Evolutionary conservation across 2,888 invertebrate species (phyloP).

Genomic region (Drosophila cracens): DNA sequence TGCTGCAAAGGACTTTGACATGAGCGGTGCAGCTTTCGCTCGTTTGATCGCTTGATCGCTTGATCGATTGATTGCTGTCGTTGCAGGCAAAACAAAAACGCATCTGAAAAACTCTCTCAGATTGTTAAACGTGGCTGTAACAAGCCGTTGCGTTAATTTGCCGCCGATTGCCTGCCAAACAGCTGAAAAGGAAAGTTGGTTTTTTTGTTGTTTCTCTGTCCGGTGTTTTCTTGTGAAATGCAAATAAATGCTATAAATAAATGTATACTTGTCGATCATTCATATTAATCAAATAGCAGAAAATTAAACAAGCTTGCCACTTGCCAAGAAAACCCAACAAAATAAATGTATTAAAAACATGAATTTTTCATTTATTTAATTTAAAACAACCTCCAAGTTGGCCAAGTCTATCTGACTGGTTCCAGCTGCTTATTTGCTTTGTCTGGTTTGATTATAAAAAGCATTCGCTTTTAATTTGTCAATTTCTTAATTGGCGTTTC

Average conservation of each 20-base stretch:
- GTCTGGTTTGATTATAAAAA: constrained; percentile 82
- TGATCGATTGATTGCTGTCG: constrained; percentile 84
- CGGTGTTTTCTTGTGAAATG: constrained; percentile 37
- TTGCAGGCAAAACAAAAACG: constrained; percentile 38
- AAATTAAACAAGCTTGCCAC: constrained; percentile 52
- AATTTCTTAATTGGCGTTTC: constrained; percentile 81
- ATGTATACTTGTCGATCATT: constrained; percentile 17
- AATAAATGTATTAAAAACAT: constrained; percentile 30
- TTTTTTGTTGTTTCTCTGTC: constrained; percentile 3
- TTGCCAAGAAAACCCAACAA: constrained; percentile 46
- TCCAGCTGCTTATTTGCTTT: constrained; percentile 74
- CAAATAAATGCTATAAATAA: constrained; percentile 39
- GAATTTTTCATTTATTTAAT: neutral
- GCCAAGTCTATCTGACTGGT: constrained; percentile 19
- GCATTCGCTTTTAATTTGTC: constrained; percentile 80
- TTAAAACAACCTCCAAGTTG: constrained; percentile 63
- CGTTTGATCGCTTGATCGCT: constrained; percentile 80
- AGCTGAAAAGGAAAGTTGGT: constrained; percentile 65
- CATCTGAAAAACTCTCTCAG: constrained; percentile 51
- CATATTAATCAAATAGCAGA: constrained; percentile 42
- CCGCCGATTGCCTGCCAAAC: constrained; percentile 82
- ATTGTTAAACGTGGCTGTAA: constrained; percentile 79
- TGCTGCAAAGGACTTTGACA: constrained; percentile 74
- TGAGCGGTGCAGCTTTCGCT: constrained; percentile 80
- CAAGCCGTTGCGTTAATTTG: constrained; percentile 84